Evolutionary conservation across 2,797 vertebrate species (phyloP).

Genomic region (Triplophysa bombifrons): DNA sequence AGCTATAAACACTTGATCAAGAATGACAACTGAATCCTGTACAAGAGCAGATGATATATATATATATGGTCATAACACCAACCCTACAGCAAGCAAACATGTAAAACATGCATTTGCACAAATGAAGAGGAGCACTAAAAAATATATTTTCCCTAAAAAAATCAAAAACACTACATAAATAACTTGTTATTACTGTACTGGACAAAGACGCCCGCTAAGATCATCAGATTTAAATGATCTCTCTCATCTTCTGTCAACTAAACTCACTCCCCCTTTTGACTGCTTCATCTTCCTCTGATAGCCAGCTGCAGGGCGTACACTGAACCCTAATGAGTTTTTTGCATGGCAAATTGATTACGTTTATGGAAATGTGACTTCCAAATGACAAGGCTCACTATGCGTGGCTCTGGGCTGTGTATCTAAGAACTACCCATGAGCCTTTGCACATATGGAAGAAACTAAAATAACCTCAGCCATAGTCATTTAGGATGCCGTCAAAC

Average conservation of each 20-base stretch:
- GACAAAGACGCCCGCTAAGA: neutral
- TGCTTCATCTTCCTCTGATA: conserved; percentile 10
- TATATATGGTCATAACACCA: too few species aligned
- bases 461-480: neutral
- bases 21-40: too few species aligned
- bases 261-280: conserved; percentile 9
- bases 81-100: too few species aligned
- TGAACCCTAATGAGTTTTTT: conserved; percentile 34
- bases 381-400: neutral
- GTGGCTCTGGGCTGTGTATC: neutral
- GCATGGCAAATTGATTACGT: conserved; percentile 34
- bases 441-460: neutral
- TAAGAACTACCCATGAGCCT: conserved; percentile 10
- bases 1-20: too few species aligned
- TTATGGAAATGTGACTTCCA: neutral
- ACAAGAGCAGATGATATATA: too few species aligned
- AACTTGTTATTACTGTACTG: neutral
- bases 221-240: neutral
- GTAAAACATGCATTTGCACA: too few species aligned
- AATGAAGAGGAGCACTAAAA: neutral
- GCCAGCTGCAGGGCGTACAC: conserved; percentile 21
- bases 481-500: conserved; percentile 6
- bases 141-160: neutral
- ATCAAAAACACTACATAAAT: neutral
- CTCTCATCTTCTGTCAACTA: neutral